Evolutionary conservation across 1,140 invertebrate genomes (phyloP), one percentile per base, ranked within the genome.

Genomic region (Littorina saxatilis): DNA sequence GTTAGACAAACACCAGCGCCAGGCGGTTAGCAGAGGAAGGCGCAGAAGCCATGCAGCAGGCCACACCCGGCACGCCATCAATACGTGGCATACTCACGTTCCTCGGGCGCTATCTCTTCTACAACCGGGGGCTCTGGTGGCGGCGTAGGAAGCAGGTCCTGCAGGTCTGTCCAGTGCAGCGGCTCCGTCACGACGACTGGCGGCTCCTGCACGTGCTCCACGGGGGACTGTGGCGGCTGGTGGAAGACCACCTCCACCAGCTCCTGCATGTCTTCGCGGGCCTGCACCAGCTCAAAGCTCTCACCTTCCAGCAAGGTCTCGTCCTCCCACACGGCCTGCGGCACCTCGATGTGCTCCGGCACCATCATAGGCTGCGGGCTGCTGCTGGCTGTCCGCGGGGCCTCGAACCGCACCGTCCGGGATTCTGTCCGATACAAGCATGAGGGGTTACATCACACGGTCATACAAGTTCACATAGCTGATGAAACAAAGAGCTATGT

Each of bases 231-330:
- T 39, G 70, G 27, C 23, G n/a, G 23, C 0, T 15, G 47, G 63
- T 29, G 0, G n/a, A 27, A 7, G 1, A 20, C 70, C 70, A 73
- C 23, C n/a, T 29, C 70, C 43, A 73, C 70, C 70, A 50, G 70
- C 70, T 73, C 70, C 43, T 73, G 70, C 70, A 27, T 20, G 9
- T 50, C n/a, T n/a, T 73, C 70, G 17, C 70, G 2, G 27, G 70
- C 70, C 43, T 50, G 70, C 7, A 9, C 70, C 40, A 52, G 40
- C 70, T 73, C 70, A 52, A 73, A 73, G 70, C 27, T 29, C 70
- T 73, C 70, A 73, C 70, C 70, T 73, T 73, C 70, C 70, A 73
- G 70, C 9, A 32, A 5, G 23, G n/a, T 73, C 37, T 73, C 70
- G 70, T 73, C 70, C 66, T 68, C 37, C 70, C 70, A 77, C 52